Evolutionary conservation across 1,140 invertebrate genomes (phyloP).

Genomic region (Drosophila pruinosa): DNA sequence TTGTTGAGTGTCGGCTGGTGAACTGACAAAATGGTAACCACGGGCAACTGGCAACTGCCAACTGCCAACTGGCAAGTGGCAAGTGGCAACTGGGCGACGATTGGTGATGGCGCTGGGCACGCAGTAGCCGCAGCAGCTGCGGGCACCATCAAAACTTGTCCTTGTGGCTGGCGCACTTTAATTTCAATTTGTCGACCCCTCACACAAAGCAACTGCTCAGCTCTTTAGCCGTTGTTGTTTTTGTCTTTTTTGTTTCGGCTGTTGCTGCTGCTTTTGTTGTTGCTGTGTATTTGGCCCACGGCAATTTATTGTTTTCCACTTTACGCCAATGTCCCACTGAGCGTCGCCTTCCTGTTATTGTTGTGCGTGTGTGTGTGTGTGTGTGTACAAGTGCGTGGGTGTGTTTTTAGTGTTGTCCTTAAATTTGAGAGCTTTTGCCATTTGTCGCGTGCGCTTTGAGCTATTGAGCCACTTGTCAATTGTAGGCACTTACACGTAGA

Average conservation of each 20-base stretch:
- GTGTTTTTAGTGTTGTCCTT: slow-evolving; percentile 49
- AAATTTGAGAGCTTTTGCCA: slow-evolving; percentile 44
- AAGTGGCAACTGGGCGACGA: slow-evolving; percentile 33
- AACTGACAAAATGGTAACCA: neutral
- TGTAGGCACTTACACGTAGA: slow-evolving; percentile 31
- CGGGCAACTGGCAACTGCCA: neutral
- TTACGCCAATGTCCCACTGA: slow-evolving; percentile 55
- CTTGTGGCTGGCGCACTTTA: slow-evolving; percentile 72
- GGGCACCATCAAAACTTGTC: slow-evolving; percentile 71
- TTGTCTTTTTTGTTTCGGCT: neutral
- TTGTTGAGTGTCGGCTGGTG: neutral
- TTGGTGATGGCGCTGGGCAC: slow-evolving; percentile 22
- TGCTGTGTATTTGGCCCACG: slow-evolving; percentile 42
- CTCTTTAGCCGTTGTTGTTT: slow-evolving; percentile 1
- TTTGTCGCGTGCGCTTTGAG: slow-evolving; percentile 48
- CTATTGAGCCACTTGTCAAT: slow-evolving; percentile 72
- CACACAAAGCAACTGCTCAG: neutral
- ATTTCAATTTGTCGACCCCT: slow-evolving; percentile 66
- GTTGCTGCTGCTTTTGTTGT: slow-evolving; percentile 20
- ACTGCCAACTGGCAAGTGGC: neutral
- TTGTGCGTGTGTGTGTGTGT: slow-evolving; percentile 35
- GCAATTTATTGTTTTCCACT: slow-evolving; percentile 78
- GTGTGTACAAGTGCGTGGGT: slow-evolving; percentile 38
- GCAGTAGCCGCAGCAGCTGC: slow-evolving; percentile 61
- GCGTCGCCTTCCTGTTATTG: slow-evolving; percentile 44